Conservation (phyloP, 2,888 invertebrate species). For the Heliconius sara region DNA sequence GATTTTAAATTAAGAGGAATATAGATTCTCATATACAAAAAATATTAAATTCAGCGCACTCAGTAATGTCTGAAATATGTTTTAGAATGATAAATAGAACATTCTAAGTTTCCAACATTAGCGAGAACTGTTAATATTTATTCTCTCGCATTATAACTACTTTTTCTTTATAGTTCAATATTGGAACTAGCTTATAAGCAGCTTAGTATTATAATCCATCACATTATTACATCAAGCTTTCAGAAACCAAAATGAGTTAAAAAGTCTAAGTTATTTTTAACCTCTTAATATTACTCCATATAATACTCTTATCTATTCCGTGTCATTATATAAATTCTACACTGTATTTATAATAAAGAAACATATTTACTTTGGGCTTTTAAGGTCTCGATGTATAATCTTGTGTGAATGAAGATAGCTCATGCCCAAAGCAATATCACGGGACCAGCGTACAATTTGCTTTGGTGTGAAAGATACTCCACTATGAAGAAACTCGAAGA, state of each 20-base stretch:
- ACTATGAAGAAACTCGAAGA: constrained; percentile 94
- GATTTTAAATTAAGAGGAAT: not conserved
- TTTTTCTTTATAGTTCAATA: too few relatives aligned
- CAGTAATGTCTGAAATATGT: too few relatives aligned
- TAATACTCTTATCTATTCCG: not conserved
- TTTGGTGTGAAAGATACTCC: constrained; percentile 93
- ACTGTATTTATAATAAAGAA: not conserved
- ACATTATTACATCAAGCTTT: too few relatives aligned
- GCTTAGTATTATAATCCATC: too few relatives aligned
- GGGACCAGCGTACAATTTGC: constrained; percentile 95
- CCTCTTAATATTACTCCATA: not conserved
- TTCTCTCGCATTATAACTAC: too few relatives aligned
- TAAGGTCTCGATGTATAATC: constrained; percentile 99
- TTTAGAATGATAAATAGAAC: too few relatives aligned
- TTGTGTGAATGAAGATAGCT: constrained; percentile 97
- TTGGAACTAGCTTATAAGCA: too few relatives aligned
- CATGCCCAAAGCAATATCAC: constrained; percentile 98
- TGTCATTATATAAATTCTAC: not conserved
- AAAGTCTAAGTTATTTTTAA: too few relatives aligned
- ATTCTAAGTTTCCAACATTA: too few relatives aligned
- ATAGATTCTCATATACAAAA: not conserved
- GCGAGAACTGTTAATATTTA: too few relatives aligned
- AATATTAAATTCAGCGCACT: too few relatives aligned
- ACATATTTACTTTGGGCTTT: constrained; percentile 97
- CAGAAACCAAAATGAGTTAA: too few relatives aligned